Conservation (phyloP, 64 coral and sea anemone species). For the Orbicella faveolata region DNA sequence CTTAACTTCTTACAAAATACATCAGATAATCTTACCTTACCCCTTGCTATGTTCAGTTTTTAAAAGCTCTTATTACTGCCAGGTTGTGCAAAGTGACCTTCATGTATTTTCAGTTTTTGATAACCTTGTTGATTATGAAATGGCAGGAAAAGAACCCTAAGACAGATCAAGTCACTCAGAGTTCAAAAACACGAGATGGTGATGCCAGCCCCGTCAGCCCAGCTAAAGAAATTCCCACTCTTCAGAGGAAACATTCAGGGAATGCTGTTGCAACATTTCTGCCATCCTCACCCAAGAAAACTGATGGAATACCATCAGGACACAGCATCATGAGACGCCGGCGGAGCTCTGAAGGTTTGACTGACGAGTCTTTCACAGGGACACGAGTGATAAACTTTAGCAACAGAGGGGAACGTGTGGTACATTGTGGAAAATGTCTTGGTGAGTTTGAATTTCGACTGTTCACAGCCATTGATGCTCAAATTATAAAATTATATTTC, state of each 20-base stretch:
- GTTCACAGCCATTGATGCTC: too few species aligned
- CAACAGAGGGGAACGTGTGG: conserved; percentile 72
- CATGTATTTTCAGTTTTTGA: too few species aligned
- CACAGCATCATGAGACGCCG: conserved; percentile 51
- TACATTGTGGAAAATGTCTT: conserved; percentile 90
- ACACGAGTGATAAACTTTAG: conserved; percentile 58
- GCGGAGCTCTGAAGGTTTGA: conserved; percentile 70
- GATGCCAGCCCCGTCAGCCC: conserved; percentile 7
- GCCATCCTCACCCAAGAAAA: conserved; percentile 24
- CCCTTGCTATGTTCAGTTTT: too few species aligned
- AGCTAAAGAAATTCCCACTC: not conserved
- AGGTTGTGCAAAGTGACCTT: too few species aligned
- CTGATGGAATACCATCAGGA: not conserved
- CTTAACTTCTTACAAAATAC: not conserved
- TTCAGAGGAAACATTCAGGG: conserved; percentile 2
- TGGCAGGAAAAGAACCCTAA: conserved; percentile 45
- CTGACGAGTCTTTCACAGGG: conserved; percentile 55
- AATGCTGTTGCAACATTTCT: not conserved
- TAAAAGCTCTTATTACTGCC: too few species aligned
- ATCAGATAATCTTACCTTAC: too few species aligned
- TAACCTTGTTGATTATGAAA: not conserved
- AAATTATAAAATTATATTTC: too few species aligned
- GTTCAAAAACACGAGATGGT: conserved; percentile 19
- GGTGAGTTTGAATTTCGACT: conserved; percentile 52
- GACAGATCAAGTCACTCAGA: conserved; percentile 16